These are phyloP conservation scores for Ethmia dodecea DNA, from an alignment of 2,888 invertebrate species.

Conservation along the genomic window DNA sequence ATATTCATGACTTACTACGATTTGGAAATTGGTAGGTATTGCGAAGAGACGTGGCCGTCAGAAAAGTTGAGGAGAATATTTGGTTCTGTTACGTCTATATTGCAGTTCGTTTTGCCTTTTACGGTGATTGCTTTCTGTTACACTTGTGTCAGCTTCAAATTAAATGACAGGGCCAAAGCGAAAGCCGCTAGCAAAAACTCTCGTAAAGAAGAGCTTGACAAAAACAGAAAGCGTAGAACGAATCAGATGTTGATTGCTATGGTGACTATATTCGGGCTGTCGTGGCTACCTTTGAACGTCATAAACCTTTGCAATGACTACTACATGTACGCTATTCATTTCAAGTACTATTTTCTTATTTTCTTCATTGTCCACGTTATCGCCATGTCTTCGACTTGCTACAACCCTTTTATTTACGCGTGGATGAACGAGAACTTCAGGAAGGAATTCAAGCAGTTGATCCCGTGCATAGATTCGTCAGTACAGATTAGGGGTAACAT, in stretches of 20 bases:
- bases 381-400: slow-evolving; percentile 97
- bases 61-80: slow-evolving; percentile 88
- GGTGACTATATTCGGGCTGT: slow-evolving; percentile 97
- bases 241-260: slow-evolving; percentile 98
- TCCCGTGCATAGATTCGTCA: slow-evolving; percentile 80
- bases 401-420: slow-evolving; percentile 97
- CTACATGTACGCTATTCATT: slow-evolving; percentile 83
- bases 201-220: slow-evolving; percentile 92
- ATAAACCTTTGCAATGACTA: slow-evolving; percentile 93
- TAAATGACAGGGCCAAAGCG: slow-evolving; percentile 88
- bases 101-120: slow-evolving; percentile 97
- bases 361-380: slow-evolving; percentile 94
- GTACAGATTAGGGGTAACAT: slow-evolving; percentile 53
- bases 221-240: slow-evolving; percentile 92
- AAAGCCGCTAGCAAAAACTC: slow-evolving; percentile 92
- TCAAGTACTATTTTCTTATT: slow-evolving; percentile 90
- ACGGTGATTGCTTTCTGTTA: slow-evolving; percentile 96
- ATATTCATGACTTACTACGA: slow-evolving; percentile 85
- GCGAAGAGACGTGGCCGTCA: slow-evolving; percentile 95
- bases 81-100: slow-evolving; percentile 89
- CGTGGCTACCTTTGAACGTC: slow-evolving; percentile 95
- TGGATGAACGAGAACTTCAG: slow-evolving; percentile 98
- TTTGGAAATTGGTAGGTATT: slow-evolving; percentile 76
- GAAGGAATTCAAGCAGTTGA: slow-evolving; percentile 91
- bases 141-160: slow-evolving; percentile 91